A percentile compares a stretch with the other conserved stretches of the same genome.
Evolutionary conservation across 2,113 vertebrate genomes (phyloP).

Genomic region (Dromiciops gliroides): DNA sequence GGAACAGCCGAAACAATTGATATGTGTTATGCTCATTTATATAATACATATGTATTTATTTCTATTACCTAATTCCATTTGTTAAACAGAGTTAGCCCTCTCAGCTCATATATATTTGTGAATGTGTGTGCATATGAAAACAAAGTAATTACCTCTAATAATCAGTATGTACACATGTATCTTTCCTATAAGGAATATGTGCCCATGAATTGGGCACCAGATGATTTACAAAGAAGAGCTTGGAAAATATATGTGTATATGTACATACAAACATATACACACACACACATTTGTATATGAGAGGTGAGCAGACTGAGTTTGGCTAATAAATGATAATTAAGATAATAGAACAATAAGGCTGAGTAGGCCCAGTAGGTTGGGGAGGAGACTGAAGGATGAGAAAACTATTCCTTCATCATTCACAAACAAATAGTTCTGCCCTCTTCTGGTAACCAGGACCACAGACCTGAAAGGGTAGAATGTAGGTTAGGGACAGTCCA

Average conservation of each 20-base stretch:
- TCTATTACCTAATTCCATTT: neutral
- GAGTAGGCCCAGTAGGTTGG: neutral
- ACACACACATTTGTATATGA: too few relatives aligned
- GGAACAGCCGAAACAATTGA: neutral
- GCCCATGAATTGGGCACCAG: neutral
- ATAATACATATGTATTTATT: neutral
- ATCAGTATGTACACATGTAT: neutral
- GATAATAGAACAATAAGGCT: neutral
- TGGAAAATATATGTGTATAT: too few relatives aligned
- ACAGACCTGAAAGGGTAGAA: neutral
- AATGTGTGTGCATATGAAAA: neutral
- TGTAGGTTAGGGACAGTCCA: neutral
- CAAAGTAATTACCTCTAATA: neutral
- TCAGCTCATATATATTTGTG: neutral
- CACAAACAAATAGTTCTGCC: neutral
- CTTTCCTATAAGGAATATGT: neutral
- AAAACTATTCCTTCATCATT: neutral
- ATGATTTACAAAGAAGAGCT: neutral
- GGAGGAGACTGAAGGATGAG: neutral
- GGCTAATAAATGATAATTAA: neutral
- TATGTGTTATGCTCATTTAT: neutral
- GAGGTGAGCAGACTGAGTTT: neutral
- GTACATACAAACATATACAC: too few relatives aligned
- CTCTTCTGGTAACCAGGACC: neutral
- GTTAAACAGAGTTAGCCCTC: neutral